Percentiles rank a stretch among this genome's conserved stretches.
Conservation (phyloP, 1,140 invertebrate species). For the Steinernema khuongi region DNA sequence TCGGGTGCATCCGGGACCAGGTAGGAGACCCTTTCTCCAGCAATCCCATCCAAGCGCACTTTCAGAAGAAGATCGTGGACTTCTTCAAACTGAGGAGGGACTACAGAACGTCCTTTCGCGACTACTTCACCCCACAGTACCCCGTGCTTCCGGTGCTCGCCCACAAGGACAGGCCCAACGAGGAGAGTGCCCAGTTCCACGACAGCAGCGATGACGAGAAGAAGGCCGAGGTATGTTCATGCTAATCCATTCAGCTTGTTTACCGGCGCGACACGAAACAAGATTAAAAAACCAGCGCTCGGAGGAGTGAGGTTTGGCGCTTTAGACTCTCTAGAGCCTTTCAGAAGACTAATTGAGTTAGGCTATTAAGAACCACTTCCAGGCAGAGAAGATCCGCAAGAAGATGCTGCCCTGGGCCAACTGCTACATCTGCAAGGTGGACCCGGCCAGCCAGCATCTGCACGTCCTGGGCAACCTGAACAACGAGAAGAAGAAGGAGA, state of each 20-base stretch:
- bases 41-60: too few relatives aligned
- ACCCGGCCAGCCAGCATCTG: slow-evolving; percentile 21
- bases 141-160: slow-evolving; percentile 16
- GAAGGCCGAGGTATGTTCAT: slow-evolving; percentile 22
- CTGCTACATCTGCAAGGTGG: slow-evolving; percentile 24
- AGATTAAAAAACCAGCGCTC: too few relatives aligned
- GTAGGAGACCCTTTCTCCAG: too few relatives aligned
- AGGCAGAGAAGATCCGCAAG: slow-evolving; percentile 10
- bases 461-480: slow-evolving; percentile 21
- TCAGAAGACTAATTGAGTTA: too few relatives aligned
- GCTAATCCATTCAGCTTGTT: too few relatives aligned
- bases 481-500: neutral
- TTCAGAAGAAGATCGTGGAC: neutral
- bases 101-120: neutral
- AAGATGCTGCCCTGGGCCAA: slow-evolving; percentile 14
- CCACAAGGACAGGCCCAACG: neutral
- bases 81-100: neutral
- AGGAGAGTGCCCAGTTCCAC: slow-evolving; percentile 4
- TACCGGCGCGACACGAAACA: too few relatives aligned
- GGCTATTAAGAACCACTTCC: too few relatives aligned
- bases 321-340: too few relatives aligned
- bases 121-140: slow-evolving; percentile 17
- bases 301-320: too few relatives aligned
- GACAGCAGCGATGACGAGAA: slow-evolving; percentile 26
- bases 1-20: neutral